Percentiles rank a stretch among this genome's conserved stretches.
phyloP scores from a whole-genome alignment of 1,140 invertebrate genomes.

The Gonioctena quinquepunctata region DNA sequence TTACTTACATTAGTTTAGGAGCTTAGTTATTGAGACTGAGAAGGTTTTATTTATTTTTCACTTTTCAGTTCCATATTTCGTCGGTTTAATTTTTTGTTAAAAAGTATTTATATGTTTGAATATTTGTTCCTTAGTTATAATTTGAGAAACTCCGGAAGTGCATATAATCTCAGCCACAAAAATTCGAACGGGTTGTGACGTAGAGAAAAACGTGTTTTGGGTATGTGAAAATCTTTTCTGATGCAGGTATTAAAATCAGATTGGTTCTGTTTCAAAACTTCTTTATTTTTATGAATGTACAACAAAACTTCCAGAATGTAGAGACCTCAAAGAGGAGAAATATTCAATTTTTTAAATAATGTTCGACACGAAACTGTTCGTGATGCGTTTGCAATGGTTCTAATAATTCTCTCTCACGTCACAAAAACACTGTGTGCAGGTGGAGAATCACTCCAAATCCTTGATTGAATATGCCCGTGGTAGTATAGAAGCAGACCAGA shows the following conservation, averaged over 20 bases:
- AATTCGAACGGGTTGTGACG: not conserved
- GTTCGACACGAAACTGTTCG: not conserved
- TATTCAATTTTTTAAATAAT: slow-evolving; percentile 1
- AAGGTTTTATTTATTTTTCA: no score
- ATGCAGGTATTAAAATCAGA: not conserved
- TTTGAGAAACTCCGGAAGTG: not conserved
- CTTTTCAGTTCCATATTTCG: no score
- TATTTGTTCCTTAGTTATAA: not conserved
- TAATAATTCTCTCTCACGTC: no score
- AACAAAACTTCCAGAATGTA: slow-evolving; percentile 1
- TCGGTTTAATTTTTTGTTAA: no score
- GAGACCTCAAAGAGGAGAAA: not conserved
- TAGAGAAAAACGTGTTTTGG: not conserved
- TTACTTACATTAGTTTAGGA: no score
- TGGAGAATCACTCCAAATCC: no score
- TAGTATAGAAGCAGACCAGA: no score
- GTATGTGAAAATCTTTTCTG: not conserved
- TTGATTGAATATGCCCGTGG: no score
- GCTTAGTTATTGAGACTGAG: no score
- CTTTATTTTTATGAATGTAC: not conserved
- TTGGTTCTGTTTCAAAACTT: not conserved
- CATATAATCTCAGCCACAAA: not conserved
- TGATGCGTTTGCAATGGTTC: not conserved
- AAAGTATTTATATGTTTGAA: no score
- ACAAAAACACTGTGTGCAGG: no score